Base-by-base conservation (phyloP, 2,888 invertebrate species). In the Cheilosia impressa region DNA sequence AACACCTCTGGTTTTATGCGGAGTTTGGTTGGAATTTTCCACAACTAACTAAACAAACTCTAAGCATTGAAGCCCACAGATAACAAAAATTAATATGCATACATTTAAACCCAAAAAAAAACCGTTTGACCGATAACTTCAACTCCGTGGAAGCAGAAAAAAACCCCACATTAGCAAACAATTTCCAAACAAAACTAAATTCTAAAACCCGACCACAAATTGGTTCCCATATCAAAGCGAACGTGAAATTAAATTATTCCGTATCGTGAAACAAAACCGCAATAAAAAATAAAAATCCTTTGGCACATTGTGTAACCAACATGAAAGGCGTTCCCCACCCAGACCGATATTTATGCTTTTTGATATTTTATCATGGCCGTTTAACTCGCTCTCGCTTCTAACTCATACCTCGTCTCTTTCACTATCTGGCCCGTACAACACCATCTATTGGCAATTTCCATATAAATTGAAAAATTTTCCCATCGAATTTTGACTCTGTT, bases 361-460 rank as follows among this genome's bases (percentile, higher is more conserved):
- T 80, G 80, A 80, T 80, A 76, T 76, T 75, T 19, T 19, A 1
- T 75, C 75, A 84, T 75, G 75, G 45, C 45, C 79, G 65, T 75
- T 85, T 85, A 85, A 84, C 65, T 58, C 41, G 63, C 60, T 71
- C 60, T 58, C 41, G 63, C 60, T 71, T 75, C 47, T 71, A 75
- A 71, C 75, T 66, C 75, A 80, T 66, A 75, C 58, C 41, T 45
- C 60, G 52, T 63, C 62, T 55, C 43, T 50, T 58, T 53, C 50
- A 65, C 75, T 71, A 84, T 75, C 75, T 73, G 43, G 52, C 13
- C 27, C 38, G 72, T 81, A 68, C 81, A 85, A 72, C 77, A 72
- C 85, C 81, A 85, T 77, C 85, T 85, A 85, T 85, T 77, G 85
- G 72, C 85, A 85, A 85, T 85, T 85, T 85, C 85, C 85, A 85